These are phyloP conservation scores for Trichoplusia ni DNA, from an alignment of 1,140 invertebrate species.

Conservation along the genomic window DNA sequence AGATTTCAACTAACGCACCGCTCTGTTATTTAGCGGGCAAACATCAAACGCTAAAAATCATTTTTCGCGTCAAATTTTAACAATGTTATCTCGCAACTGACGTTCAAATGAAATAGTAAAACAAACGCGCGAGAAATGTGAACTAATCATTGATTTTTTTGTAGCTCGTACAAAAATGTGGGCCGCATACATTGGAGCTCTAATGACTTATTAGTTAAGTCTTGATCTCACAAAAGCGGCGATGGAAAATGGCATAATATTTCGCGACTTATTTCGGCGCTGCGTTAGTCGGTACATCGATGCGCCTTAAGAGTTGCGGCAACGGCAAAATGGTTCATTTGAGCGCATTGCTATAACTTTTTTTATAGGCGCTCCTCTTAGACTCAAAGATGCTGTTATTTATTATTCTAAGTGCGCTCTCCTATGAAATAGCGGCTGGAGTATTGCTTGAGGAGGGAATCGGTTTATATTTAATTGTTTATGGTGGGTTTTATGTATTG, in stretches of 20 bases:
- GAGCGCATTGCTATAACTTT: slow-evolving; percentile 29
- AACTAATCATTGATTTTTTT: too few species aligned
- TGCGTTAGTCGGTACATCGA: slow-evolving; percentile 1
- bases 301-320: slow-evolving; percentile 28
- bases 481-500: too few species aligned
- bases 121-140: too few species aligned
- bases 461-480: slow-evolving; percentile 7
- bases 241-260: slow-evolving; percentile 17
- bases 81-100: not conserved
- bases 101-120: too few species aligned
- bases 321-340: slow-evolving; percentile 18
- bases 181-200: not conserved
- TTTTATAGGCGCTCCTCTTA: slow-evolving; percentile 31
- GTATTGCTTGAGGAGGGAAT: not conserved
- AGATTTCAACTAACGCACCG: not conserved
- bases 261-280: too few species aligned
- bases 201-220: not conserved
- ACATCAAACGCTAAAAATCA: slow-evolving; percentile 17
- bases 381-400: slow-evolving; percentile 4
- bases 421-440: slow-evolving; percentile 1
- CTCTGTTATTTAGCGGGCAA: slow-evolving; percentile 3
- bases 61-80: not conserved
- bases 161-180: too few species aligned
- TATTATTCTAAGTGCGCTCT: slow-evolving; percentile 19
- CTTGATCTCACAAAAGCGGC: not conserved